These are phyloP conservation scores for Deilephila elpenor DNA, from an alignment of 2,888 invertebrate species.

Conservation along the genomic window DNA sequence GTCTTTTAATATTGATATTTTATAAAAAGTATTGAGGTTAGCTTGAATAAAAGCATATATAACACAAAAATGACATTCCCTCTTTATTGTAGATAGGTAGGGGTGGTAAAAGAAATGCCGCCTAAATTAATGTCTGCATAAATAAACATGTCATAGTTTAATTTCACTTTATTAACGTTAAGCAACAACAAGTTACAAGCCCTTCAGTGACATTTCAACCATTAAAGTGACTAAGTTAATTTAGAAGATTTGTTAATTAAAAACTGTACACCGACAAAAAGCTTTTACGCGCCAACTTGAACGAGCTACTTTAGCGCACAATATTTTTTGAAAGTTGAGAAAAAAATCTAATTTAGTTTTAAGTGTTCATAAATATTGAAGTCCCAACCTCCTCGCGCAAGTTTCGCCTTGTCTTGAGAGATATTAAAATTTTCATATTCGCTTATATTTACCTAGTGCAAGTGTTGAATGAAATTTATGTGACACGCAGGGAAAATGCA, in stretches of 20 bases:
- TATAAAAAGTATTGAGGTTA: no score
- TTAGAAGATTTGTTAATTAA: conserved; percentile 50
- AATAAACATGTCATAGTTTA: not conserved
- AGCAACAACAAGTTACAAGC: conserved; percentile 15
- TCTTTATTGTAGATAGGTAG: no score
- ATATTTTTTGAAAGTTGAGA: conserved; percentile 56
- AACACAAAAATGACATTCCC: no score
- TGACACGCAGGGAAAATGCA: conserved; percentile 40
- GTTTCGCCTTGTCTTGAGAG: conserved; percentile 62
- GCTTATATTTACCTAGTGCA: conserved; percentile 54
- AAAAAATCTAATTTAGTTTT: conserved; percentile 71
- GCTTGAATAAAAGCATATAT: no score
- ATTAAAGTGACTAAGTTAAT: conserved; percentile 34
- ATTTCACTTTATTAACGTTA: conserved; percentile 4
- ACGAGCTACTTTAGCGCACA: conserved; percentile 44
- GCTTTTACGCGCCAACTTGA: conserved; percentile 46
- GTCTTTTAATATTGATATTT: no score
- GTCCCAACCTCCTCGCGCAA: conserved; percentile 59
- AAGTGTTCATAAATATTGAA: conserved; percentile 76
- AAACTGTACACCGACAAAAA: conserved; percentile 44
- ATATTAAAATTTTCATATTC: conserved; percentile 74
- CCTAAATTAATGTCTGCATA: no score
- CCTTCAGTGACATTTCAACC: conserved; percentile 23
- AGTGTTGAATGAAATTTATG: conserved; percentile 44
- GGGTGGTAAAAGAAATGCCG: no score